Evolutionary conservation across 2,888 invertebrate species (phyloP).

Genomic region (Urechis unicinctus): DNA sequence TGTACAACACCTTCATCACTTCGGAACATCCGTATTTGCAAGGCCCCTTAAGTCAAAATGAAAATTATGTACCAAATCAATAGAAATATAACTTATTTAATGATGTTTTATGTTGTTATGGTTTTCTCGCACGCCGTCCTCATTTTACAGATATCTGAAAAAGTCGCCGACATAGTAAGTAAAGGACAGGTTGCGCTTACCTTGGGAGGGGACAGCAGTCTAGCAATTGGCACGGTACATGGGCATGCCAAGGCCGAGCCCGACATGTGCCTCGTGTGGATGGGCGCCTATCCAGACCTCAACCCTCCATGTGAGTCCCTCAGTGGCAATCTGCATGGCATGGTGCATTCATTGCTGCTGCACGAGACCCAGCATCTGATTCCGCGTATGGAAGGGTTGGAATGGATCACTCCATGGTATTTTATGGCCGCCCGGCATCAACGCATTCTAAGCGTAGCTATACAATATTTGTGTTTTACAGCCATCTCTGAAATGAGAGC

Average conservation of each 20-base stretch:
- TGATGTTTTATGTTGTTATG: too few species aligned
- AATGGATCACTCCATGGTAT: slow-evolving; percentile 73
- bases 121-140: too few species aligned
- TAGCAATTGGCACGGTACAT: slow-evolving; percentile 63
- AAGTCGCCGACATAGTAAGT: slow-evolving; percentile 27
- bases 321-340: slow-evolving; percentile 73
- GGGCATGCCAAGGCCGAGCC: slow-evolving; percentile 34
- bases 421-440: too few species aligned
- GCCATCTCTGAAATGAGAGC: too few species aligned
- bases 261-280: slow-evolving; percentile 75
- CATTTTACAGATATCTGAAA: slow-evolving; percentile 5
- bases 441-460: too few species aligned
- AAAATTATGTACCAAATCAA: too few species aligned
- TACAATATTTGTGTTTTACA: too few species aligned
- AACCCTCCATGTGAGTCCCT: slow-evolving; percentile 78
- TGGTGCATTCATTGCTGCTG: slow-evolving; percentile 72
- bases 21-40: too few species aligned
- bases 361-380: slow-evolving; percentile 69
- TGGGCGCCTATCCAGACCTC: slow-evolving; percentile 88
- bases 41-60: too few species aligned
- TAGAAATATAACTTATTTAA: too few species aligned
- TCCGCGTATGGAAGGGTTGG: slow-evolving; percentile 66
- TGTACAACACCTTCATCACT: too few species aligned
- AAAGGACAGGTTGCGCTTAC: slow-evolving; percentile 55
- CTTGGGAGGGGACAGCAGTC: slow-evolving; percentile 85